These are phyloP conservation scores for Lasioglossum malachurum DNA, from an alignment of 2,888 invertebrate genomes.

Conservation along the genomic window DNA sequence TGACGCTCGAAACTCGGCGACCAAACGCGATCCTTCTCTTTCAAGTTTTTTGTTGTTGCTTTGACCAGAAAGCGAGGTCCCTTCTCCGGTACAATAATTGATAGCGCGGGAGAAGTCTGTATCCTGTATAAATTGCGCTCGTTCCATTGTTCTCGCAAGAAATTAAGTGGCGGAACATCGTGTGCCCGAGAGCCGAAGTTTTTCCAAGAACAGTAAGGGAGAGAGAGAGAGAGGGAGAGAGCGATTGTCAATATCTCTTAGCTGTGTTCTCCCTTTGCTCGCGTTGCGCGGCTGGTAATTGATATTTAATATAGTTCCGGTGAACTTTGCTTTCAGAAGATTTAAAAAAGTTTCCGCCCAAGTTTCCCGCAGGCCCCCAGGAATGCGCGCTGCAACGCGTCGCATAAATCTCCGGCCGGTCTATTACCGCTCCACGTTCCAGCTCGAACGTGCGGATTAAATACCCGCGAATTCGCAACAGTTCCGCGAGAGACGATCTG, in stretches of 20 bases:
- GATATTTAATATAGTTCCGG: neutral
- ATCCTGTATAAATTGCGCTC: neutral
- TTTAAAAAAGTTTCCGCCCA: neutral
- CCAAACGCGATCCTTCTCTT: neutral
- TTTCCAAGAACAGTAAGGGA: neutral
- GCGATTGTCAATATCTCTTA: neutral
- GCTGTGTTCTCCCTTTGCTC: neutral
- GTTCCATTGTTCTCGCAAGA: neutral
- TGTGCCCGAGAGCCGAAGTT: neutral
- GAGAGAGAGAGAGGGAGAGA: too few species aligned
- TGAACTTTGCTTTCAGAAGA: conserved; percentile 4
- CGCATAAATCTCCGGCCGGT: conserved; percentile 8
- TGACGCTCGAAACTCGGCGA: neutral
- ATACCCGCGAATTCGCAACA: neutral
- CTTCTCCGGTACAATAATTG: neutral
- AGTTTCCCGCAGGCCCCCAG: neutral
- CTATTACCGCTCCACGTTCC: neutral
- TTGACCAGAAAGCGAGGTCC: neutral
- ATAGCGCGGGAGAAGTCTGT: neutral
- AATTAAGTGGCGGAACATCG: neutral
- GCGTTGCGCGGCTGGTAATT: neutral
- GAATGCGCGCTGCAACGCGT: neutral
- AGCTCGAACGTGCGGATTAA: conserved; percentile 5
- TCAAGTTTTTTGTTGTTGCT: neutral
- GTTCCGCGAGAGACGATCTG: neutral